Evolutionary conservation across 2,888 invertebrate species (phyloP).

Genomic region (Phania funesta): DNA sequence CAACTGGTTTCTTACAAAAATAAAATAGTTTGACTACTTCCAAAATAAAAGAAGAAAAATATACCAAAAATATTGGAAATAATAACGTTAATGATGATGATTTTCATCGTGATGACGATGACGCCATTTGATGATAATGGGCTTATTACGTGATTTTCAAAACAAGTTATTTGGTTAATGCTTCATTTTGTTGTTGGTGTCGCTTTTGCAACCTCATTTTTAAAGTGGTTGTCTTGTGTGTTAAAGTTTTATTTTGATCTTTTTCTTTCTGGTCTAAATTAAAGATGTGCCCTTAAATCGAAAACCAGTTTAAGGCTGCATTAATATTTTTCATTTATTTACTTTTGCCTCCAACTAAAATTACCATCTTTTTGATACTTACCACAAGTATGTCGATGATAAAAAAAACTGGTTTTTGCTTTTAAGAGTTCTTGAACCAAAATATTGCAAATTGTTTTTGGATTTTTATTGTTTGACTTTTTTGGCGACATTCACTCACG

Average conservation of each 20-base stretch:
- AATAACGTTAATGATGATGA: conserved; percentile 24
- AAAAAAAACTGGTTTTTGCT: conserved; percentile 14
- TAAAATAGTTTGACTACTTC: conserved; percentile 43
- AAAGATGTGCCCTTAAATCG: conserved; percentile 63
- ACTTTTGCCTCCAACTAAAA: background rate
- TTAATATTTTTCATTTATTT: conserved; percentile 27
- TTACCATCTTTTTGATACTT: conserved; percentile 6
- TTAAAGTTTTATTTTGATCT: background rate
- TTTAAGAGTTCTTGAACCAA: conserved; percentile 57
- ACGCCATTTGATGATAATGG: conserved; percentile 47
- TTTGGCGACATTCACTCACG: conserved; percentile 1
- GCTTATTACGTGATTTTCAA: conserved; percentile 63
- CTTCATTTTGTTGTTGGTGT: conserved; percentile 24
- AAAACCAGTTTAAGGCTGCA: conserved; percentile 53
- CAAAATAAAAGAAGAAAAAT: background rate
- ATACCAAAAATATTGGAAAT: conserved; percentile 27
- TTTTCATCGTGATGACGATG: background rate
- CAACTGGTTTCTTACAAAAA: conserved; percentile 61
- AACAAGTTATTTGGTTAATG: conserved; percentile 45
- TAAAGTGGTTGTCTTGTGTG: background rate
- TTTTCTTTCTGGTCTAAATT: conserved; percentile 25
- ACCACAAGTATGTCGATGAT: background rate
- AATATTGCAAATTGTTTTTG: conserved; percentile 38
- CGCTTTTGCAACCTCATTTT: conserved; percentile 30
- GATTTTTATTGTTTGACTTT: background rate